Conservation (phyloP, 53 echinoderm and acorn worm genomes). For the Holothuria leucospilota region DNA sequence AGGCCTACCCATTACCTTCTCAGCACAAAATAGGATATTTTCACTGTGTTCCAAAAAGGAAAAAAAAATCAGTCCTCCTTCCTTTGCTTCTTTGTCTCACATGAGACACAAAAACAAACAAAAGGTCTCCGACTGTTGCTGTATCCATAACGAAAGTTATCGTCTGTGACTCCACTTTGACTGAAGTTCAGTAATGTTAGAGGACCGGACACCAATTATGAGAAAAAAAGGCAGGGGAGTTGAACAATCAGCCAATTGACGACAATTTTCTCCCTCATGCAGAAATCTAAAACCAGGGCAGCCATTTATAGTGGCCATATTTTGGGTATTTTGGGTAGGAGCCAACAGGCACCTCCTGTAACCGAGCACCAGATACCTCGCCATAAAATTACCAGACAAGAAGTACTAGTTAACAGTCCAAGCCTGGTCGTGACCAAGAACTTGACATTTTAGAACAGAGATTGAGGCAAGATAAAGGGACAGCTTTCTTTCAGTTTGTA, state of each 20-base stretch:
- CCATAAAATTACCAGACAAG: no score
- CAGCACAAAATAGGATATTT: no score
- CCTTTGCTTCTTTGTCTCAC: no score
- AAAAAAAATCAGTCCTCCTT: no score
- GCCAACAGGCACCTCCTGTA: conserved; percentile 21
- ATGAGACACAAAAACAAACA: no score
- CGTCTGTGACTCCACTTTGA: no score
- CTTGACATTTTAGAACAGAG: neutral
- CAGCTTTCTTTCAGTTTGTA: neutral
- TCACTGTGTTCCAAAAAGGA: no score
- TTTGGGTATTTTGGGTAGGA: neutral
- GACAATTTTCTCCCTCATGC: conserved; percentile 7
- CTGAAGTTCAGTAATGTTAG: neutral
- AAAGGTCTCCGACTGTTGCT: no score
- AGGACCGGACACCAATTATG: neutral
- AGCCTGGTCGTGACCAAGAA: neutral
- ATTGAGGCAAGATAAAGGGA: neutral
- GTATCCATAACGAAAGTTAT: no score
- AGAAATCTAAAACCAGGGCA: neutral
- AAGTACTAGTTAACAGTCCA: neutral
- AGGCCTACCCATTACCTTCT: no score
- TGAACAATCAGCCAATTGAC: conserved; percentile 34
- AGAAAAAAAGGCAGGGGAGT: neutral
- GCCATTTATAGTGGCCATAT: neutral
- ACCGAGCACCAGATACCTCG: neutral